Evolutionary conservation across 2,113 vertebrate genomes (phyloP).

Genomic region (Pica pica): DNA sequence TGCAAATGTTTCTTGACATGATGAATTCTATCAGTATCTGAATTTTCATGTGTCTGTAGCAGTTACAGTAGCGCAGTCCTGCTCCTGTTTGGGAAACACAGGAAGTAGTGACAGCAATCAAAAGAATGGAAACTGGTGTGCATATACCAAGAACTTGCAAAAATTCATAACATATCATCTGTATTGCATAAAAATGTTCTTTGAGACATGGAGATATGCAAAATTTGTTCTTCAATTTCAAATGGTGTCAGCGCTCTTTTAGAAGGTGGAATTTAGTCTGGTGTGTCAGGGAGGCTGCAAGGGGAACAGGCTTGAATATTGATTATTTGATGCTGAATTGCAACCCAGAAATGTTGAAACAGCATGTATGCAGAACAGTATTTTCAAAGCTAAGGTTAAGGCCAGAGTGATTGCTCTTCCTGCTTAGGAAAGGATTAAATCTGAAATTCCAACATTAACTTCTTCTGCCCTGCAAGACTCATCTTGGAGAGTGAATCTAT

Average conservation of each 20-base stretch:
- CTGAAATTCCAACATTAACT: slow-evolving; percentile 48
- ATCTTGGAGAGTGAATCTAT: not conserved
- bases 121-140: not conserved
- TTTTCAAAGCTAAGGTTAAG: slow-evolving; percentile 40
- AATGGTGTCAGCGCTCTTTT: not conserved
- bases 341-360: slow-evolving; percentile 61
- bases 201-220: not conserved
- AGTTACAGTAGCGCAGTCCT: not conserved
- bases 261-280: not conserved
- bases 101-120: accelerated
- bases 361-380: slow-evolving; percentile 56
- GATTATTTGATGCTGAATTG: slow-evolving; percentile 63
- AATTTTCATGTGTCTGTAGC: not conserved
- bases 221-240: not conserved
- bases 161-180: not conserved
- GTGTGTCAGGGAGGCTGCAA: slow-evolving; percentile 35
- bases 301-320: slow-evolving; percentile 48
- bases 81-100: not conserved
- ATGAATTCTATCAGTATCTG: not conserved
- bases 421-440: slow-evolving; percentile 38
- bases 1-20: not conserved
- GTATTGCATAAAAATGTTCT: not conserved
- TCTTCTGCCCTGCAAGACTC: not conserved
- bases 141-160: not conserved
- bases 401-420: slow-evolving; percentile 52